These are phyloP conservation scores for Iguana delicatissima DNA, from an alignment of 2,797 vertebrate genomes.

Conservation along the genomic window DNA sequence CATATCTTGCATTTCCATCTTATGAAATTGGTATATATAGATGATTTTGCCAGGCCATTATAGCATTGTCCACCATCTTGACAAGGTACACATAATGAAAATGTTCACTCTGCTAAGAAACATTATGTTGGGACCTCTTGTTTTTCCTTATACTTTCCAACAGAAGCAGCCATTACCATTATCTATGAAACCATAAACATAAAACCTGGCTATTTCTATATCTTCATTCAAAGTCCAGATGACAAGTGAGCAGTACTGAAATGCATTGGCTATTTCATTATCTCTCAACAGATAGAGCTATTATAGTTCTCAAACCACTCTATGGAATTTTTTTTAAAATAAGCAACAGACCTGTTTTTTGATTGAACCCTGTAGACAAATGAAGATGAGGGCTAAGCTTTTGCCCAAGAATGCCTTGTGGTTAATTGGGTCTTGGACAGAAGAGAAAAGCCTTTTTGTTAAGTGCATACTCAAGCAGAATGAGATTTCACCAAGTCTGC, in stretches of 20 bases:
- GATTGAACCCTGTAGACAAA: neutral
- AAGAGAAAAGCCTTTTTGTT: constrained; percentile 44
- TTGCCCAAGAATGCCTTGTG: constrained; percentile 21
- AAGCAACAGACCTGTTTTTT: neutral
- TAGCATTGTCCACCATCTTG: neutral
- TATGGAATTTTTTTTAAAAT: neutral
- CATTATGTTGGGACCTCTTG: neutral
- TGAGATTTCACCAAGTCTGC: constrained; percentile 56
- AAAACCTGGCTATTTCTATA: neutral
- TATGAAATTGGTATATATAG: neutral
- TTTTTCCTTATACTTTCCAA: no score
- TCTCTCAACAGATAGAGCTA: neutral
- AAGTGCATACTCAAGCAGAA: constrained; percentile 30
- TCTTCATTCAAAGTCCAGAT: neutral
- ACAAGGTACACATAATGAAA: neutral
- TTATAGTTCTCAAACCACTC: neutral
- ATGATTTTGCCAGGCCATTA: neutral
- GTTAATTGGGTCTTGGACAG: constrained; percentile 40
- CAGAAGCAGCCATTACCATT: neutral
- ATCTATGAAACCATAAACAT: neutral
- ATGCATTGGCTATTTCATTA: neutral
- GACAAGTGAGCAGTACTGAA: neutral
- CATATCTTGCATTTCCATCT: neutral
- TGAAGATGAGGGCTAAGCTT: neutral
- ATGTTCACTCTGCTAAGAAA: neutral